phyloP scores from a whole-genome alignment of 2,797 vertebrate species.

The Trachops cirrhosus region DNA sequence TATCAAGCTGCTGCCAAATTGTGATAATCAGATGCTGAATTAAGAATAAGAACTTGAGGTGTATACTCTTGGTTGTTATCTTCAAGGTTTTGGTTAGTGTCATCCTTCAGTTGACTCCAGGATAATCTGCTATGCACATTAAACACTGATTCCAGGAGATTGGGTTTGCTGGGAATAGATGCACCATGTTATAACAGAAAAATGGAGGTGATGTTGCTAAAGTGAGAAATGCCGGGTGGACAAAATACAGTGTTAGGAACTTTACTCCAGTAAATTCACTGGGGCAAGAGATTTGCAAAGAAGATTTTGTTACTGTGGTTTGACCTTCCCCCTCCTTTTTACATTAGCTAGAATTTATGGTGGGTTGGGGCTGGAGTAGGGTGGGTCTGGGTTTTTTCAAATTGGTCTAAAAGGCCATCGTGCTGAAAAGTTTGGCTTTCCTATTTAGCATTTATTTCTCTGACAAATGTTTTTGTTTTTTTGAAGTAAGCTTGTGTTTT shows the following conservation, averaged over 20 bases:
- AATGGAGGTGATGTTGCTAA: neutral
- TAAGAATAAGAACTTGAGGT: slow-evolving; percentile 54
- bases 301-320: slow-evolving; percentile 48
- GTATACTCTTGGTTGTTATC: slow-evolving; percentile 25
- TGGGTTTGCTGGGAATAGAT: neutral
- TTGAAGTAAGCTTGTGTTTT: slow-evolving; percentile 70
- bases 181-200: neutral
- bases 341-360: neutral
- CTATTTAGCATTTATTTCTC: slow-evolving; percentile 9
- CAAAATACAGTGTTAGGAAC: neutral
- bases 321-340: slow-evolving; percentile 11
- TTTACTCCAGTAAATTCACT: neutral
- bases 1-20: slow-evolving; percentile 90
- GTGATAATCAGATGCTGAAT: slow-evolving; percentile 58
- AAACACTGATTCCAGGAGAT: slow-evolving; percentile 32
- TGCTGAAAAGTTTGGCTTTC: slow-evolving; percentile 67
- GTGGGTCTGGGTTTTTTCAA: neutral
- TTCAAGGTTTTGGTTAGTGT: slow-evolving; percentile 41
- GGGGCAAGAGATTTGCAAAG: neutral
- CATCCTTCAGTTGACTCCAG: slow-evolving; percentile 44
- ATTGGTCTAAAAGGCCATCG: slow-evolving; percentile 40
- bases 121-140: neutral
- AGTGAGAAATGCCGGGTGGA: slow-evolving; percentile 38
- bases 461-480: neutral
- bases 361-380: neutral